phyloP scores from a whole-genome alignment of 2,797 vertebrate species.

The Dipus sagitta region DNA sequence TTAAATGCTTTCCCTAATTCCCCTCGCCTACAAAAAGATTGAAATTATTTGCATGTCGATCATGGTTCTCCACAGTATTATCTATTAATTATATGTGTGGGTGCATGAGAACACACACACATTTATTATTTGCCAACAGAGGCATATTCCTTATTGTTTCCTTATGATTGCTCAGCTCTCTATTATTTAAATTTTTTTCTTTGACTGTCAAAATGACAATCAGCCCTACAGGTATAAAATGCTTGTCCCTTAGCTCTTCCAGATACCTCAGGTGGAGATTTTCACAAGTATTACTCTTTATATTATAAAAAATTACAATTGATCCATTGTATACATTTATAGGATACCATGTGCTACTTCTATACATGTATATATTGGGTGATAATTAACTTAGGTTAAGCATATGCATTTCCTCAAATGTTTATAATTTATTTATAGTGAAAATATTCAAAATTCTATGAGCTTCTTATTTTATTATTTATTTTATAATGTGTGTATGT shows the following conservation, averaged over 20 bases:
- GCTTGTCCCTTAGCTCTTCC: conserved; percentile 31
- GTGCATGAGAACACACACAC: not conserved
- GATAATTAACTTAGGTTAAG: not conserved
- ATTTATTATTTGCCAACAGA: conserved; percentile 34
- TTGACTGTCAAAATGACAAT: conserved; percentile 42
- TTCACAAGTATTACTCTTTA: not conserved
- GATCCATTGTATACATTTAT: not conserved
- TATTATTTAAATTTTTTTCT: conserved; percentile 53
- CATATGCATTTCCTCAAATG: not conserved
- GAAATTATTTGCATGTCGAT: not conserved
- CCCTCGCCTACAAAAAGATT: not conserved
- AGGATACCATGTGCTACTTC: not conserved
- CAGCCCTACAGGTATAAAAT: not conserved
- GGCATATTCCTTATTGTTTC: not conserved
- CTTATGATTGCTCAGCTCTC: conserved; percentile 11
- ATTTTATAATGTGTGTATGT: too few relatives aligned
- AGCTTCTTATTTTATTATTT: not conserved
- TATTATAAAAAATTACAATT: not conserved
- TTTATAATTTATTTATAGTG: not conserved
- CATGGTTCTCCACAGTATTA: not conserved
- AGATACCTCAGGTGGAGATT: conserved; percentile 28
- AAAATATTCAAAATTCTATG: not conserved
- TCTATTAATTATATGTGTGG: too few relatives aligned
- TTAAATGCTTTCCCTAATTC: conserved; percentile 1
- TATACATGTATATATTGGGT: not conserved